Evolutionary conservation across 2,113 vertebrate genomes (phyloP), one percentile per base, ranked within the genome.

Genomic region (Grammomys dolichurus): DNA sequence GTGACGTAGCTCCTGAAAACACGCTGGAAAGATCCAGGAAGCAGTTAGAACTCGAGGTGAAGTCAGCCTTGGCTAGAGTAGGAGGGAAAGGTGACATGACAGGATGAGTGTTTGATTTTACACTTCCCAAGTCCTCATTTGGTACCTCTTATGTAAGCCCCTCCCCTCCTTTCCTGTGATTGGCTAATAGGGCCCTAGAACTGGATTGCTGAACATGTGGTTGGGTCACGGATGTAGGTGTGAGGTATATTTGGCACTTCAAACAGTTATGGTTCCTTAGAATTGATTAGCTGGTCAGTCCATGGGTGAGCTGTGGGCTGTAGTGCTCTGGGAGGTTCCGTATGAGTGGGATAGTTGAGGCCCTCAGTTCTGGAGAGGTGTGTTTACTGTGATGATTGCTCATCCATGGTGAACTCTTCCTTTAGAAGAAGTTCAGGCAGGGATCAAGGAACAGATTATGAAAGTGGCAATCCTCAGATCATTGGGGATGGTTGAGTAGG

Each of bases 361-460:
- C 16, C 33, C 33, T 75, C 9, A 8, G 36, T 76, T 86, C 46
- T 73, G 36, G 8, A 93, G 69, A 73, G 46, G 67, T 65, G 40
- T 2, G 24, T 48, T 91, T 86, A 43, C 51, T 77, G 4, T 87
- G 82, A 51, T 80, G 91, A 70, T 86, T 91, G 40, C 26, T 95
- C 56, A 87, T 72, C 73, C 69, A 9, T 89, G 54, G 67, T 87
- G 78, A 89, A 40, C 40, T 90, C 28, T 86, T 95, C 40, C 46
- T 86, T 95, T 96, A 93, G 89, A 36, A 89, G 36, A 95, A 76
- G 94, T 90, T 95, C 24, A 93, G 12, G 85, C 40, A 31, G 69
- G 84, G 28, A n/a, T 90, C 10, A 75, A 69, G n/a, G 91, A 96
- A 84, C 40, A 96, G 56, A 67, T 72, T 93, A 67, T 89, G 54